phyloP scores from a whole-genome alignment of 2,113 vertebrate genomes.

The Clupea harengus region DNA sequence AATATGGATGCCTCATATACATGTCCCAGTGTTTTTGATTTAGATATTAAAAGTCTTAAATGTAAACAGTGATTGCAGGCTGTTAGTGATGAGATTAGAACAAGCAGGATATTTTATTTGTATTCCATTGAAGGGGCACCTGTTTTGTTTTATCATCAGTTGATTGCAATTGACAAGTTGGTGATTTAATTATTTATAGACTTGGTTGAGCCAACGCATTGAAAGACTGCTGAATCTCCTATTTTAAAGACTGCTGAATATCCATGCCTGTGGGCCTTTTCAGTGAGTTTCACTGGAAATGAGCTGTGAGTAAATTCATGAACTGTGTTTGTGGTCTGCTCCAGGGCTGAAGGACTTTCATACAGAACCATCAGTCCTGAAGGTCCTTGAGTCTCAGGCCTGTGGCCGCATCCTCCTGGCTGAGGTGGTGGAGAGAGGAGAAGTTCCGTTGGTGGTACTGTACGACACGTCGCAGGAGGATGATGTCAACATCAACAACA shows the following conservation, averaged over 20 bases:
- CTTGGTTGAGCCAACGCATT: no score
- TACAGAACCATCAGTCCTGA: conserved; percentile 76
- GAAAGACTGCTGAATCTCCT: no score
- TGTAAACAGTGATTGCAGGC: no score
- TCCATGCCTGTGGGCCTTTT: not conserved
- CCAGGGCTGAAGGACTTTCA: conserved; percentile 82
- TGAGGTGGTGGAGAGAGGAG: conserved; percentile 80
- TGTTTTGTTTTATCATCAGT: no score
- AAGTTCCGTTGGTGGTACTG: conserved; percentile 78
- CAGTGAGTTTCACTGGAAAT: not conserved
- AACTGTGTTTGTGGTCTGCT: not conserved
- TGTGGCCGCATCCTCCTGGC: conserved; percentile 85
- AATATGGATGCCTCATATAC: not conserved
- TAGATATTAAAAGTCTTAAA: no score
- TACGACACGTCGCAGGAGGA: conserved; percentile 91
- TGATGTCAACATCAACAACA: conserved; percentile 86
- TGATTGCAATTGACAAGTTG: no score
- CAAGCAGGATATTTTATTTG: no score
- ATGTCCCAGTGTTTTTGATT: no score
- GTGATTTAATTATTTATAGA: no score
- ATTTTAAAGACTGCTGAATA: no score
- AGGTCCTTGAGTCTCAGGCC: conserved; percentile 76
- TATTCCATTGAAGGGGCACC: no score
- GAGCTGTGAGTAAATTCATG: not conserved
- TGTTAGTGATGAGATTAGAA: no score